phyloP scores from a whole-genome alignment of 2,113 vertebrate genomes.

The Cynopterus brachyotis region DNA sequence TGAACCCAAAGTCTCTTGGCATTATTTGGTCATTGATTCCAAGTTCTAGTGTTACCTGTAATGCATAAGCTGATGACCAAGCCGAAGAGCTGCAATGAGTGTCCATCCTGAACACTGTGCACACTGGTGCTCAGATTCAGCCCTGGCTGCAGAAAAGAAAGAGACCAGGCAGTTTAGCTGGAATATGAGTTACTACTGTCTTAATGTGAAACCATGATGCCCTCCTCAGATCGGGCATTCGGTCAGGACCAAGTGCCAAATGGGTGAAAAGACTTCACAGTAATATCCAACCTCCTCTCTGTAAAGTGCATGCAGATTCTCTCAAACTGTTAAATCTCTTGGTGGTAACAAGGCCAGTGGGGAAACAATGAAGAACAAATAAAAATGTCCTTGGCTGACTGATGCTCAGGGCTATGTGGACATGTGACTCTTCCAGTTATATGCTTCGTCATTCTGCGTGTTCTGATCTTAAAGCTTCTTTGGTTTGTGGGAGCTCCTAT shows the following conservation, averaged over 20 bases:
- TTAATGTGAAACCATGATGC: background rate
- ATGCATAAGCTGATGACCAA: background rate
- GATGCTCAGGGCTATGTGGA: background rate
- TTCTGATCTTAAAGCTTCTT: background rate
- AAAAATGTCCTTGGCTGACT: background rate
- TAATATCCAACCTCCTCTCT: background rate
- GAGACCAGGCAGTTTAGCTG: too few relatives aligned
- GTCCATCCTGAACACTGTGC: background rate
- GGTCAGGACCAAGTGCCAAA: background rate
- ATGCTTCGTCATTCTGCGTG: background rate
- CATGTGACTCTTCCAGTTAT: fast-evolving
- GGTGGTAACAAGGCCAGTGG: background rate
- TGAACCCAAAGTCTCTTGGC: background rate
- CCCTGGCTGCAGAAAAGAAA: too few relatives aligned
- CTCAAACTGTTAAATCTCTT: background rate
- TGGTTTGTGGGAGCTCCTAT: background rate
- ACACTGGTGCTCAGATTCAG: background rate
- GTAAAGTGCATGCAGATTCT: background rate
- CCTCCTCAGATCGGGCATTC: background rate
- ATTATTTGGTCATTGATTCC: background rate
- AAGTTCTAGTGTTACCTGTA: background rate
- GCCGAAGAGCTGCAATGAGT: too few relatives aligned
- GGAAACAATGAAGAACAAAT: background rate
- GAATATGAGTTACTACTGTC: fast-evolving
- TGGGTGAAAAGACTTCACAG: background rate